Evolutionary conservation across 2,113 vertebrate genomes (phyloP).

Genomic region (Anseranas semipalmata): DNA sequence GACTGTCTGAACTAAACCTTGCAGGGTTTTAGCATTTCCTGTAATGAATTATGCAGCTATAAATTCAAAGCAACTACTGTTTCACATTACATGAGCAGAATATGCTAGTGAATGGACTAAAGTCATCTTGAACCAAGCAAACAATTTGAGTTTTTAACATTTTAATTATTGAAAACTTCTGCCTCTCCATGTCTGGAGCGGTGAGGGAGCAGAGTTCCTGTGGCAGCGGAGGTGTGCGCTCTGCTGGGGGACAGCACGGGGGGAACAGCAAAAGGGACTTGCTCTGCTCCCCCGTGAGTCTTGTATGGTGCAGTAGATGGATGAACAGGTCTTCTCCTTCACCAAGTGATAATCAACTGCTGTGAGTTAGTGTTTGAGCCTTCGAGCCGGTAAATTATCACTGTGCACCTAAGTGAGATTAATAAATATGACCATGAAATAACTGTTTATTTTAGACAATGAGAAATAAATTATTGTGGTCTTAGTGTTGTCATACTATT

Average conservation of each 20-base stretch:
- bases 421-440: slow-evolving; percentile 30
- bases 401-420: slow-evolving; percentile 46
- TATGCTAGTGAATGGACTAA: neutral
- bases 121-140: neutral
- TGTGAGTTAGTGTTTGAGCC: neutral
- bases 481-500: neutral
- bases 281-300: neutral
- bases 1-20: neutral
- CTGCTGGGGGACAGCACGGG: neutral
- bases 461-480: slow-evolving; percentile 9
- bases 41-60: neutral
- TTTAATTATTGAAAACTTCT: neutral
- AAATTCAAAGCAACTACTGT: neutral
- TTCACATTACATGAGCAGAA: neutral
- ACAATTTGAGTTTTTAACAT: neutral
- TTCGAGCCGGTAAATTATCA: neutral
- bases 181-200: neutral
- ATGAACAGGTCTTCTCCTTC: neutral
- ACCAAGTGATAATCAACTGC: slow-evolving; percentile 17
- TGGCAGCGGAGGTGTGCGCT: neutral
- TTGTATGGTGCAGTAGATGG: rapidly evolving
- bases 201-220: neutral
- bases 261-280: neutral
- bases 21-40: neutral
- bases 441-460: slow-evolving; percentile 9